A percentile compares a stretch with the other conserved stretches of the same genome.
Conservation (phyloP, 2,888 invertebrate species). For the Meloe dianella region DNA sequence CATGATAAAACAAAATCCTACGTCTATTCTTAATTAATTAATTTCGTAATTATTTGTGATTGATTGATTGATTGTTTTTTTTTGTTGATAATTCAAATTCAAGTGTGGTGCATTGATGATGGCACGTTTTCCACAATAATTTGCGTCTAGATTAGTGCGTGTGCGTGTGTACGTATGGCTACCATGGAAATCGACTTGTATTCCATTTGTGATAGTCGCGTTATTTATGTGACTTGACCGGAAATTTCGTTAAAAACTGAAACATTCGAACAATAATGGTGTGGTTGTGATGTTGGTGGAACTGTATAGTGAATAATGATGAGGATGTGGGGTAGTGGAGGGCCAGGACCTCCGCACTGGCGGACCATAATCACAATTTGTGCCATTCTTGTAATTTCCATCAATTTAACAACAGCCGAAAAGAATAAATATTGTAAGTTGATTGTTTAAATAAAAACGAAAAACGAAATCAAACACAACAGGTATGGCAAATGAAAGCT, state of each 20-base stretch:
- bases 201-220: slow-evolving; percentile 4
- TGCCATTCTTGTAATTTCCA: slow-evolving; percentile 43
- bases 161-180: slow-evolving; percentile 3
- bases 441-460: not conserved
- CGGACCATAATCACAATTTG: slow-evolving; percentile 42
- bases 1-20: not conserved
- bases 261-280: slow-evolving; percentile 22
- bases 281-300: slow-evolving; percentile 27
- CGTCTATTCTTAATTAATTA: not conserved
- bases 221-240: slow-evolving; percentile 15
- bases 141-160: not conserved
- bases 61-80: not conserved
- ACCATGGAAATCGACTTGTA: slow-evolving; percentile 20
- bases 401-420: slow-evolving; percentile 45
- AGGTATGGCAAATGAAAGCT: not conserved
- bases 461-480: not conserved
- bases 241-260: not conserved
- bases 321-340: slow-evolving; percentile 43
- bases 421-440: slow-evolving; percentile 58
- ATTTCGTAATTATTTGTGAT: not conserved
- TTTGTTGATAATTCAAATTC: not conserved
- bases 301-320: slow-evolving; percentile 39
- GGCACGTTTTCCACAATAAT: not conserved
- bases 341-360: slow-evolving; percentile 53
- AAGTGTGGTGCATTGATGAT: not conserved